These are phyloP conservation scores for Microctonus brassicae DNA, from an alignment of 2,888 invertebrate species.

Conservation along the genomic window DNA sequence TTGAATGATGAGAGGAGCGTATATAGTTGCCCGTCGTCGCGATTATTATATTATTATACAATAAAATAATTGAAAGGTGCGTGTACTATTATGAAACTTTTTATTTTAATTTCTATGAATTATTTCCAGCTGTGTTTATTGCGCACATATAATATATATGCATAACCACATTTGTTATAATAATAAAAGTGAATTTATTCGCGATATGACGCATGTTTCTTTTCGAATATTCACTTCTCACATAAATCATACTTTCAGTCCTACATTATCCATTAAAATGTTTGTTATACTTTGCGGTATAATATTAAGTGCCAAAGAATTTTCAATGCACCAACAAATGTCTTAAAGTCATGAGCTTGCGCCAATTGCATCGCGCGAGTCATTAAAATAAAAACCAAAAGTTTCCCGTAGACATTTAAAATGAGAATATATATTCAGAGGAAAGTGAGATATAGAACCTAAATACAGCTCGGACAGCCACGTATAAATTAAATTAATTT, in stretches of 20 bases:
- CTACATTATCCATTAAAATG: not conserved
- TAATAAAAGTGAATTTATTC: not conserved
- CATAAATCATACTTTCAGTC: not conserved
- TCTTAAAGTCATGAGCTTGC: constrained; percentile 44
- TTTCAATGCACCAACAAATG: constrained; percentile 53
- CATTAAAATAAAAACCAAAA: not conserved
- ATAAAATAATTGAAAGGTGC: not conserved
- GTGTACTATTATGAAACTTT: too few species aligned
- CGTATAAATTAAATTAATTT: constrained; percentile 68
- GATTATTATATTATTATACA: not conserved
- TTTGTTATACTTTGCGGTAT: not conserved
- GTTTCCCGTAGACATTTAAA: not conserved
- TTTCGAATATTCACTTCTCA: not conserved
- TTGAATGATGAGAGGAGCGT: constrained; percentile 18
- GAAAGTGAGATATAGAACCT: constrained; percentile 28
- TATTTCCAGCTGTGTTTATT: not conserved
- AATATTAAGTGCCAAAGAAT: constrained; percentile 53
- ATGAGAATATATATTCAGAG: not conserved
- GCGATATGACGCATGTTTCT: not conserved
- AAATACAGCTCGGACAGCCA: constrained; percentile 53
- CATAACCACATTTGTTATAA: not conserved
- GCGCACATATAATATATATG: not conserved
- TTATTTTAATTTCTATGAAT: not conserved
- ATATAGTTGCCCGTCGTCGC: too few species aligned
- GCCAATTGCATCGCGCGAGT: constrained; percentile 31